A percentile compares a stretch with the other conserved stretches of the same genome.
Conservation (phyloP, 2,888 invertebrate genomes). For the Cancer borealis region DNA sequence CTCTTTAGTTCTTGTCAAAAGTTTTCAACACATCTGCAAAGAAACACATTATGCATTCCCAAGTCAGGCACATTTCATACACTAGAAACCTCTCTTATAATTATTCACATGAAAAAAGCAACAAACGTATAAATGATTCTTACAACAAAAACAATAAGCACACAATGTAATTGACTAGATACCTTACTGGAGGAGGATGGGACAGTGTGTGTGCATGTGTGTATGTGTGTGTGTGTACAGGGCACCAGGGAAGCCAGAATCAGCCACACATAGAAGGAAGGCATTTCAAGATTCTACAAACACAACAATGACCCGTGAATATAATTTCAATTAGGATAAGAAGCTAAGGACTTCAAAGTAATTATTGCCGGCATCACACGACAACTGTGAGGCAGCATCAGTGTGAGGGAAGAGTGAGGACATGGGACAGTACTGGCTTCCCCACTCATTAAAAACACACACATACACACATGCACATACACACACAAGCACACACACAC, state of each 20-base stretch:
- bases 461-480: background rate
- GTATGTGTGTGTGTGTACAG: background rate
- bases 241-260: background rate
- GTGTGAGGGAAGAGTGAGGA: background rate
- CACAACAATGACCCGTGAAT: background rate
- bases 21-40: background rate
- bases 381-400: background rate
- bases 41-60: background rate
- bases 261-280: background rate
- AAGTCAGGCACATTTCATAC: background rate
- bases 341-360: background rate
- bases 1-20: background rate
- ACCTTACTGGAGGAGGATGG: background rate
- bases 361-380: too few species aligned
- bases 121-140: background rate
- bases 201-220: background rate
- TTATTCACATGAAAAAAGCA: background rate
- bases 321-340: background rate
- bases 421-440: background rate
- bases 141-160: background rate
- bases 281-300: too few species aligned
- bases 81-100: background rate
- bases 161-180: constrained; percentile 17
- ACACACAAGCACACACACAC: background rate
- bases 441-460: background rate